Conservation (phyloP, 1,140 invertebrate genomes). For the Pomacea maculata region DNA sequence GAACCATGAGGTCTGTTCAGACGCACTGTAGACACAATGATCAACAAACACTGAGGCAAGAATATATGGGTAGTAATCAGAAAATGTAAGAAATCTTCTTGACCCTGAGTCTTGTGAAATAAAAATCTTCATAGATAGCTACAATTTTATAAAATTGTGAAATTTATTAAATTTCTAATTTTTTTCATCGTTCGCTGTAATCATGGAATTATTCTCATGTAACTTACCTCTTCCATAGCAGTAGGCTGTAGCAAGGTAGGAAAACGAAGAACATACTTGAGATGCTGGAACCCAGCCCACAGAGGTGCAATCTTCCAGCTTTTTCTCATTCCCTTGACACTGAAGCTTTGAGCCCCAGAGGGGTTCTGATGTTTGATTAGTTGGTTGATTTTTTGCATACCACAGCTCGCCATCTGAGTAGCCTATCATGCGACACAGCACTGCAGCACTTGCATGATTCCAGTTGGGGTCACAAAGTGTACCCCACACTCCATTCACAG, state of each 20-base stretch:
- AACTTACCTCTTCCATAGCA: slow-evolving; percentile 47
- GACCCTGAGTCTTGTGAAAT: too few species aligned
- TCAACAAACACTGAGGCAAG: background rate
- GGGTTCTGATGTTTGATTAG: slow-evolving; percentile 25
- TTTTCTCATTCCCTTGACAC: slow-evolving; percentile 44
- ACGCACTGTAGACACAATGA: slow-evolving; percentile 41
- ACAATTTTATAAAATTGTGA: background rate
- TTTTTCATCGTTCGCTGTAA: too few species aligned
- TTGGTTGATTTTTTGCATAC: slow-evolving; percentile 21
- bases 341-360: slow-evolving; percentile 41
- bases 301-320: slow-evolving; percentile 45
- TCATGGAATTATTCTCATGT: too few species aligned
- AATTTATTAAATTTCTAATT: too few species aligned
- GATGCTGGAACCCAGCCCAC: slow-evolving; percentile 35
- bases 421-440: slow-evolving; percentile 43
- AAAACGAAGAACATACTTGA: slow-evolving; percentile 30
- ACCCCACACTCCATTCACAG: slow-evolving; percentile 42
- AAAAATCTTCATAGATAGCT: slow-evolving; percentile 18
- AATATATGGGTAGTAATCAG: background rate
- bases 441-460: slow-evolving; percentile 42
- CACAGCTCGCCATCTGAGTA: slow-evolving; percentile 39
- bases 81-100: too few species aligned
- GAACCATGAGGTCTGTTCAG: slow-evolving; percentile 40
- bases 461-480: slow-evolving; percentile 47
- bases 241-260: slow-evolving; percentile 43